Base-by-base conservation (phyloP, 2,888 invertebrate species). In the Saturnia japonica region DNA sequence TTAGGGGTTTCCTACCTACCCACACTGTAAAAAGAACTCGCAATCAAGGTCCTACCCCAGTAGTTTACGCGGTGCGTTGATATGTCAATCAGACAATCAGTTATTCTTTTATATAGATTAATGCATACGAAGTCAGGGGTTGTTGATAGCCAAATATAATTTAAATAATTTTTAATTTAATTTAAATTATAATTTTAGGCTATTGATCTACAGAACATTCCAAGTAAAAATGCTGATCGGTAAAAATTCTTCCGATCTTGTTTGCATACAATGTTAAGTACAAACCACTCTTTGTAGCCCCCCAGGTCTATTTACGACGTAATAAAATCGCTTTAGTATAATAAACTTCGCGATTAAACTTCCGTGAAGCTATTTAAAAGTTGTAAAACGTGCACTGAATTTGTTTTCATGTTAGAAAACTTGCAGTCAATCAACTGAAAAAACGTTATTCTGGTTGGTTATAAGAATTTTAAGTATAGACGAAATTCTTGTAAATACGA, bases 331-430 rank as follows among this genome's bases (percentile, higher is more conserved):
- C 22, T 64, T 64, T 64, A 64, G 64, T 40, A 34, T 40, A 64
- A 64, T 64, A 64, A 64, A 64, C 64, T 64, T 64, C 12, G 40
- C 64, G 40, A 40, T 64, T 64, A 64, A 64, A 40, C 64, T 64
- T 64, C 19, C 40, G 40, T 40, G n/a, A 64, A 64, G 64, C 64
- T 64, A 64, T 64, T 64, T 64, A 40, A 64, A 64, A n/a, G 64
- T 64, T 11, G 40, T 64, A 64, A 64, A 64, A 64, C 64, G 40
- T 64, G 64, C 40, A 64, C 40, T 64, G 64, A 40, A 64, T 64
- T 40, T 64, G 64, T 42, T 69, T 54, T 42, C 57, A 19, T 67
- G 14, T 60, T 60, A 28, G 64, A 19, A 40, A 40, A 40, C 40
- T n/a, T 64, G 16, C 9, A 34, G 64, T 64, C 40, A 64, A 64